Base-by-base conservation (phyloP, 2,888 invertebrate species). In the Drosophila acutilabella region DNA sequence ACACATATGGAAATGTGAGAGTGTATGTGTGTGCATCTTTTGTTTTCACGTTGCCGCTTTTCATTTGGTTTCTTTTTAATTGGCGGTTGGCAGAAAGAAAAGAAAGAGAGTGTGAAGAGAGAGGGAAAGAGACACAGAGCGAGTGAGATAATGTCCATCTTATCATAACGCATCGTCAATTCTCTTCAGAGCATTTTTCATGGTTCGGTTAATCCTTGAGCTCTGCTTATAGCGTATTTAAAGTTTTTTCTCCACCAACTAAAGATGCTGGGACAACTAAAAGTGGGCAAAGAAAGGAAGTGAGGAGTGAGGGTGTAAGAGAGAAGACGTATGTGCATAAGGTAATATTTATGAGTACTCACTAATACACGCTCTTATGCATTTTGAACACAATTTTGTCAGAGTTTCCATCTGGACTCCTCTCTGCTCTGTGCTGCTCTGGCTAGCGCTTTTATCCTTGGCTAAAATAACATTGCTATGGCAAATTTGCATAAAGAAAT, bases 401-500 rank as follows among this genome's bases (percentile, higher is more conserved):
- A 64, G 61, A 68, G 58, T 61, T 66, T 67, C 58, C 45, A 40
- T 57, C 59, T 53, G 59, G 51, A 10, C 42, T 45, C 10, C 8
- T 36, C 30, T 33, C 30, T 30, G 23, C 1, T 4, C 20, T 10
- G 13, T 38, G 7, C 41, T 20, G 47, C 48, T 20, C 56, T 51
- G 47, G 18, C 30, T 50, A 36, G 23, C 40, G 53, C 62, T 69
- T 64, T 65, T 62, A 73, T 75, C 66, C 78, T 76, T 75, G 76
- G 64, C 76, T 79, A 79, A 76, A 79, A 81, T 78, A 81, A 81
- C 73, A 81, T 80, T 80, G 72, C 77, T 73, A 69, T 74, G 62
- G 74, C 78, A 84, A 84, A 84, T 84, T 84, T 84, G 78, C 83
- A 84, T 84, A 84, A 81, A 81, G 83, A 83, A 83, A 83, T 83